Evolutionary conservation across 2,113 vertebrate genomes (phyloP), one percentile per base, ranked within the genome.

Genomic region (Chamaetylas fuelleborni): DNA sequence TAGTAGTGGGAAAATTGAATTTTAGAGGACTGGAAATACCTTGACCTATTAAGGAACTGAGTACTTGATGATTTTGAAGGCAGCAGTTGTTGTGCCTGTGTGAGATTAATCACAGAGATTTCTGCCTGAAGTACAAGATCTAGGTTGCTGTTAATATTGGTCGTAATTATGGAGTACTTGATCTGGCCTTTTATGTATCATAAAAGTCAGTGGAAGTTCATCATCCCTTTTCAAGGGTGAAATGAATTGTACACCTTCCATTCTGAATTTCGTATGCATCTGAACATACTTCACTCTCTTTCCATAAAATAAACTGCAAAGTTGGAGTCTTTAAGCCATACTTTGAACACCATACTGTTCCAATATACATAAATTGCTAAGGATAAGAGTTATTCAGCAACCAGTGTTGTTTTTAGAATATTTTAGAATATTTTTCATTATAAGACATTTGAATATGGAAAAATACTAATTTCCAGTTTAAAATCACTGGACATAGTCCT

Each of bases 61-160:
- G 71, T 34, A 66, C 18, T 47, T 78, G 22, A 64, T 50, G 14
- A 80, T 82, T 92, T 82, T 95, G 66, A 94, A 80, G 45, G 54
- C 58, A 90, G 79, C 95, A 97, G 90, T 93, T 96, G 90, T 84
- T 94, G 29, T 92, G 79, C 90, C 92, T 95, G 90, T 94, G 86
- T 96, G 92, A 96, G 51, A 96, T 90, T 77, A 89, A 51, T 88
- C 92, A 74, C 2, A 86, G 73, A 86, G 38, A 88, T 86, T 90
- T 92, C 71, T 94, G 88, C 86, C 88, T 93, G 76, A 86, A 93
- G 76, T 93, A 70, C 18, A 81, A 90, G 57, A 94, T 12, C n/a
- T 48, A 42, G 31, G 81, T 82, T 80, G 58, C 54, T 92, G 67
- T 58, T 96, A 82, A 66, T 93, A 65, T 25, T 1, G 3, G 16